These are phyloP conservation scores for Sebastes minor DNA, from an alignment of 2,797 vertebrate genomes.

Conservation along the genomic window DNA sequence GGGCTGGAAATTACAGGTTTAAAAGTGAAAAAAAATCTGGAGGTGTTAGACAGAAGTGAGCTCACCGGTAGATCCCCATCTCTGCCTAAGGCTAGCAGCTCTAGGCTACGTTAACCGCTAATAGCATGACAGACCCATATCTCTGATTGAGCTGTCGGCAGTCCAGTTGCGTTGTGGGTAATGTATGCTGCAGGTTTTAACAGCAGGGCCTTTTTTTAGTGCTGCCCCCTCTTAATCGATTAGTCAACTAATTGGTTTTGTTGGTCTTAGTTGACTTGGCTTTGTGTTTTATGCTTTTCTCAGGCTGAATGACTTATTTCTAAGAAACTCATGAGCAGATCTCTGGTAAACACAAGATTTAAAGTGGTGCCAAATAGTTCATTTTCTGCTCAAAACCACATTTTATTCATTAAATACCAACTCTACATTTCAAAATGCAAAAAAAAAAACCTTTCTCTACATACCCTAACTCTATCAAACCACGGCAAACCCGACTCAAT, in stretches of 20 bases:
- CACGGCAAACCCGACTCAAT: too few relatives aligned
- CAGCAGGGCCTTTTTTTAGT: too few relatives aligned
- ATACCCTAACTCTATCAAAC: too few relatives aligned
- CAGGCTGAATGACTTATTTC: too few relatives aligned
- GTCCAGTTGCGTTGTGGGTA: not conserved
- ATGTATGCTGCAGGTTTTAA: not conserved
- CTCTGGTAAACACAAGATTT: rapidly evolving
- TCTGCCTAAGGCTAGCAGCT: not conserved
- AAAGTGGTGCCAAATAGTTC: rapidly evolving
- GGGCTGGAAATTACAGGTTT: not conserved
- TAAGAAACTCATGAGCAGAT: too few relatives aligned
- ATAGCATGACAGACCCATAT: not conserved
- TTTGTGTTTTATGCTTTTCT: too few relatives aligned
- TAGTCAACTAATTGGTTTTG: too few relatives aligned
- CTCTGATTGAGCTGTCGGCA: not conserved
- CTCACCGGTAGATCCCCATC: not conserved
- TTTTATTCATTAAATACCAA: too few relatives aligned
- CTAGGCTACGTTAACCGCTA: not conserved
- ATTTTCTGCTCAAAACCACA: too few relatives aligned
- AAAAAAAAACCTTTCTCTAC: too few relatives aligned
- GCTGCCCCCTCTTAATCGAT: too few relatives aligned
- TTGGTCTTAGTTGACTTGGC: rapidly evolving
- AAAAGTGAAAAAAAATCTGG: not conserved
- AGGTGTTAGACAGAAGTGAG: not conserved
- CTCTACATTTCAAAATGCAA: too few relatives aligned